phyloP scores from a whole-genome alignment of 1,140 invertebrate species.

The Drosophila obscura region DNA sequence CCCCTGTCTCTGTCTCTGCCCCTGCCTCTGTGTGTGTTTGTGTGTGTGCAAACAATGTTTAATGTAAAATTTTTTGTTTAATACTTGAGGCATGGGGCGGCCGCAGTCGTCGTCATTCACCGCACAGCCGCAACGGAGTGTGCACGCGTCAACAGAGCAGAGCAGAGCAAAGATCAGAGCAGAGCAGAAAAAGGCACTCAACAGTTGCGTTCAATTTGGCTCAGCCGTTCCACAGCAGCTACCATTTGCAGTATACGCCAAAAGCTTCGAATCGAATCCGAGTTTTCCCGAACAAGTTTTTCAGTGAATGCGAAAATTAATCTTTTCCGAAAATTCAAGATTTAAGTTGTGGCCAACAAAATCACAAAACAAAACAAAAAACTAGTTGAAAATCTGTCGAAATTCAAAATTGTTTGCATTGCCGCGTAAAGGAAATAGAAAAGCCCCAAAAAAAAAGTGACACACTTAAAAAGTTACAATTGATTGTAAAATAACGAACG shows the following conservation, averaged over 20 bases:
- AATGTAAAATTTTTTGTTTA: constrained; percentile 75
- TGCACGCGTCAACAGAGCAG: constrained; percentile 75
- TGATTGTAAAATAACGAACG: constrained; percentile 26
- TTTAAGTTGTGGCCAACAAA: constrained; percentile 42
- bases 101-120: constrained; percentile 77
- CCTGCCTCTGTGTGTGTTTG: constrained; percentile 23
- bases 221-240: too few species aligned
- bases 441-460: neutral
- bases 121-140: constrained; percentile 83
- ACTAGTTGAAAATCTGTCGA: constrained; percentile 32
- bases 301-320: constrained; percentile 43
- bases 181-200: too few species aligned
- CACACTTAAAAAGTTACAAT: constrained; percentile 10
- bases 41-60: constrained; percentile 67
- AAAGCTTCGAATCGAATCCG: constrained; percentile 27
- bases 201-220: too few species aligned
- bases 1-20: constrained; percentile 19
- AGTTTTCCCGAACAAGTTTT: constrained; percentile 32
- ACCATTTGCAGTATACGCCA: constrained; percentile 29
- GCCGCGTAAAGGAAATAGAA: constrained; percentile 28
- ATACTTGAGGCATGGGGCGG: constrained; percentile 81
- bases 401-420: constrained; percentile 44
- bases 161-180: too few species aligned
- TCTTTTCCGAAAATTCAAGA: constrained; percentile 32
- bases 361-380: neutral